Percentiles rank a stretch among this genome's conserved stretches.
phyloP scores from a whole-genome alignment of 1,140 invertebrate species.

The Belonocnema kinseyi region DNA sequence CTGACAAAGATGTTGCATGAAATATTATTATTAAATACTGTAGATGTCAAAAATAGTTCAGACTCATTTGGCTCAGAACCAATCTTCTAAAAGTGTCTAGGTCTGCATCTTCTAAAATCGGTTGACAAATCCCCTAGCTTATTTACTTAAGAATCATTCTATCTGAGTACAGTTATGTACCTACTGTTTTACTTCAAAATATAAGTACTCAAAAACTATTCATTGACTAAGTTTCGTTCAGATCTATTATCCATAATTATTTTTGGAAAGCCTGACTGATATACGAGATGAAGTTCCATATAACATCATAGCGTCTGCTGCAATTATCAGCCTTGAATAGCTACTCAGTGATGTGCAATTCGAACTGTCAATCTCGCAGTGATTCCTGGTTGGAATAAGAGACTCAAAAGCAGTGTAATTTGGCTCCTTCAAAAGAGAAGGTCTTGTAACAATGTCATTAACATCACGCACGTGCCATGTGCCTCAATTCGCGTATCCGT shows the following conservation, averaged over 20 bases:
- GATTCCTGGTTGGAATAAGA: constrained; percentile 19
- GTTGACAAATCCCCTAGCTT: no score
- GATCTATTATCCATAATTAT: background rate
- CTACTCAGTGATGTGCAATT: background rate
- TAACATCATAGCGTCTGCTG: background rate
- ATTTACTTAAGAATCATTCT: no score
- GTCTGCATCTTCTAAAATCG: no score
- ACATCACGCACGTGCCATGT: background rate
- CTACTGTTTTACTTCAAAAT: no score
- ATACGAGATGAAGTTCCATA: background rate
- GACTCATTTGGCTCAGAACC: no score
- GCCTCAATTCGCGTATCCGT: background rate
- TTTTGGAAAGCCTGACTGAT: background rate
- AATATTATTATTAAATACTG: no score
- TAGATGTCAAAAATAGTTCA: no score
- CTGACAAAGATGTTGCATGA: no score
- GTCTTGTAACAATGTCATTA: constrained; percentile 18
- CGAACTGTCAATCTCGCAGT: background rate
- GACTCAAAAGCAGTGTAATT: constrained; percentile 7
- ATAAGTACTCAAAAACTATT: no score
- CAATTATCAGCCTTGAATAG: constrained; percentile 3
- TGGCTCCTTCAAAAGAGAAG: constrained; percentile 5
- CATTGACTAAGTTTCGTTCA: no score
- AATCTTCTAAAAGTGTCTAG: no score
- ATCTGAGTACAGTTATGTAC: no score